Evolutionary conservation across 2,113 vertebrate species (phyloP).

Genomic region (Chinchilla lanigera): DNA sequence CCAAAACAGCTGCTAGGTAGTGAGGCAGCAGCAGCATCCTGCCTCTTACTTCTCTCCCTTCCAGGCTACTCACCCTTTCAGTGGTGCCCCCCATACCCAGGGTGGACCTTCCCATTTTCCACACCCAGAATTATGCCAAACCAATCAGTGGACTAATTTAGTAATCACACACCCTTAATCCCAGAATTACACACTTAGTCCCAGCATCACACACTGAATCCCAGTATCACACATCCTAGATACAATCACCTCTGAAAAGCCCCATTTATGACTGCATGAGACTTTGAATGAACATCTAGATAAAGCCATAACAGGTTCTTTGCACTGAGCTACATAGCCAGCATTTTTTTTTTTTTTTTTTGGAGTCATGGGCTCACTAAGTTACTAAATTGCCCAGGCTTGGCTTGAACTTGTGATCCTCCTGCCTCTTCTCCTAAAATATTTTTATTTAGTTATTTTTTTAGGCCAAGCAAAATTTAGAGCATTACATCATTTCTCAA

Average conservation of each 20-base stretch:
- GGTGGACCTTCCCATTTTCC: background rate
- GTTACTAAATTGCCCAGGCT: background rate
- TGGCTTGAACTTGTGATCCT: background rate
- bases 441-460: background rate
- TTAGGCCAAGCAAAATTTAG: background rate
- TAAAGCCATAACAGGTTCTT: background rate
- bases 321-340: background rate
- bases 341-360: background rate
- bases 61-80: background rate
- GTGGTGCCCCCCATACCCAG: background rate
- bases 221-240: background rate
- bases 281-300: background rate
- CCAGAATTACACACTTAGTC: background rate
- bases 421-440: background rate
- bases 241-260: background rate
- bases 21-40: background rate
- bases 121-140: background rate
- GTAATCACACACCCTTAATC: background rate
- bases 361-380: background rate
- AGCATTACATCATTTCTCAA: background rate
- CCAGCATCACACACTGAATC: background rate
- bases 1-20: background rate
- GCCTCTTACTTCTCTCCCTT: background rate
- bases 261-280: background rate
- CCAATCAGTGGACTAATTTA: background rate